Percentiles rank a stretch among this genome's conserved stretches.
Evolutionary conservation across 1,140 invertebrate species (phyloP).

Genomic region (Harpegnathos saltator): DNA sequence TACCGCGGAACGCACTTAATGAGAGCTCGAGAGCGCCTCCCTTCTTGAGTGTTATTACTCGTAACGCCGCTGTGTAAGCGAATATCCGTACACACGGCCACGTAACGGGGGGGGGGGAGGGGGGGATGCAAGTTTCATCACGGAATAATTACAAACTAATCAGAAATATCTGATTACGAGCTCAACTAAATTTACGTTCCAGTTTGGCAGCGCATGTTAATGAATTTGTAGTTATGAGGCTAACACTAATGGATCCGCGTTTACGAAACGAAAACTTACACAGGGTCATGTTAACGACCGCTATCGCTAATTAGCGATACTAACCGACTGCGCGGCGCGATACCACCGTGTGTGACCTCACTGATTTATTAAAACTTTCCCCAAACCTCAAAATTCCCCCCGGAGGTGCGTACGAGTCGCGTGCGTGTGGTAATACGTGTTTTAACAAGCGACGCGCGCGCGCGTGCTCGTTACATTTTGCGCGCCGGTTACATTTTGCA

Average conservation of each 20-base stretch:
- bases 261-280: slow-evolving; percentile 28
- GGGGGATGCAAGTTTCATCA: slow-evolving; percentile 52
- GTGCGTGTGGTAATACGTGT: no score
- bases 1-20: background rate
- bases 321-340: background rate
- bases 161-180: slow-evolving; percentile 55
- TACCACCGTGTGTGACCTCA: background rate
- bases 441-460: slow-evolving; percentile 31
- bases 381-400: background rate
- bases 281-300: background rate
- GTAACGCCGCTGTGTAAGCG: background rate
- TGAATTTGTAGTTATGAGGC: slow-evolving; percentile 49
- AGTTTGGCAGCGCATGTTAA: slow-evolving; percentile 44
- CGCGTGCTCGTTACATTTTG: background rate
- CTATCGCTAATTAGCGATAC: slow-evolving; percentile 44
- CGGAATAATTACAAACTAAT: slow-evolving; percentile 61
- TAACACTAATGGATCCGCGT: slow-evolving; percentile 39
- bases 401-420: background rate
- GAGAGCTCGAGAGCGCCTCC: background rate
- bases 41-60: slow-evolving; percentile 11
- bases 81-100: background rate
- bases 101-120: no score
- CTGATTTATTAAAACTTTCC: slow-evolving; percentile 58
- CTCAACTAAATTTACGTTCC: slow-evolving; percentile 38
- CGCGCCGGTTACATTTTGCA: background rate